Percentiles rank a stretch among this genome's conserved stretches.
phyloP scores from a whole-genome alignment of 2,888 invertebrate genomes.

The Lasioglossum villosulum region DNA sequence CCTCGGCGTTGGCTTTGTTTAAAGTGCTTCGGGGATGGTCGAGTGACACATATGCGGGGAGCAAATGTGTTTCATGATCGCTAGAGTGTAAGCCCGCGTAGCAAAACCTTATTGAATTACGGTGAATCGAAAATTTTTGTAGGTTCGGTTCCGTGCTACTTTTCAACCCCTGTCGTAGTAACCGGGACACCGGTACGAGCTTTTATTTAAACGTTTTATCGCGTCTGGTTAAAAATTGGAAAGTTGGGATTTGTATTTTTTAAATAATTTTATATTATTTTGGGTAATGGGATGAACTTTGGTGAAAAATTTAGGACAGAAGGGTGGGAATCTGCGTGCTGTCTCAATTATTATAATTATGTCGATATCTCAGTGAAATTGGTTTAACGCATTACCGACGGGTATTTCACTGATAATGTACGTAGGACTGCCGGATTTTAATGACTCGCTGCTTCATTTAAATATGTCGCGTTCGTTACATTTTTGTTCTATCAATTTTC shows the following conservation, averaged over 20 bases:
- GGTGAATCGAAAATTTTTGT: neutral
- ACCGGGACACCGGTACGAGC: neutral
- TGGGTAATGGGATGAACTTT: neutral
- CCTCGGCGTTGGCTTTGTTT: neutral
- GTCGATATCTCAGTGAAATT: neutral
- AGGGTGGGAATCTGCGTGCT: neutral
- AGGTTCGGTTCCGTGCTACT: neutral
- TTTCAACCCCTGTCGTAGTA: neutral
- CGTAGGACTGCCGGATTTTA: neutral
- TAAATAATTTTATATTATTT: neutral
- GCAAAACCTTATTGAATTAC: neutral
- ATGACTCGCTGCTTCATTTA: neutral
- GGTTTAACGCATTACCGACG: neutral
- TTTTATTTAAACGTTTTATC: neutral
- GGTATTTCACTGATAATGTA: neutral
- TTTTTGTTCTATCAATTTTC: neutral
- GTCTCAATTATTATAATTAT: neutral
- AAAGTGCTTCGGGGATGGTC: neutral
- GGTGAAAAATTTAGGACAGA: neutral
- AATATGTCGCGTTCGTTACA: neutral
- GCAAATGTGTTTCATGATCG: neutral
- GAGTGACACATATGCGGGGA: conserved; percentile 3
- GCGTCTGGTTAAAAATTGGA: neutral
- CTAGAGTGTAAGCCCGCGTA: neutral
- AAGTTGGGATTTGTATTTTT: neutral